Base-by-base conservation (phyloP, 2,888 invertebrate species). In the Punctoribates punctum region DNA sequence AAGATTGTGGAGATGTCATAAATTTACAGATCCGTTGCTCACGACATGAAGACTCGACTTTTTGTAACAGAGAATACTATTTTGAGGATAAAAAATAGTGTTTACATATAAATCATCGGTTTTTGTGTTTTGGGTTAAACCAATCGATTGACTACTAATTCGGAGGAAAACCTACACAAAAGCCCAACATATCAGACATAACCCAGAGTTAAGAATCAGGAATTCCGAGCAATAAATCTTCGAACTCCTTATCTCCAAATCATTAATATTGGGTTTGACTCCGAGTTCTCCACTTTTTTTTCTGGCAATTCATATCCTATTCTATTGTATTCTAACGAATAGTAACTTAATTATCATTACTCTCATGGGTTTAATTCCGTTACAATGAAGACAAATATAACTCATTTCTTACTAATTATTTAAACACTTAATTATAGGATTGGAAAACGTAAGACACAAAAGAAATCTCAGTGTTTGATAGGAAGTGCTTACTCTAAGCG, bases 1-100 rank as follows among this genome's bases (percentile, higher is more conserved):
- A 92, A 72, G 92, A 91, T 83, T 90, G 89, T n/a, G 94, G 90
- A 82, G 90, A 91, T 75, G 94, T 93, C 83, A 76, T 90, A 84
- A 97, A 91, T 83, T 91, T 91, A 87, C 97, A 97, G 83, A 91
- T 91, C 65, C 92, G 86, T 85, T 93, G 92, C 87, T 95, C 94
- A 86, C 96, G 93, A 85, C 97, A 97, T 73, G 92, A 90, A 83
- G 93, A 93, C 80, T 95, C 91, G 82, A 96, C 93, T 75, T 92
- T 92, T 92, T 96, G 94, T 84, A 95, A 83, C 75, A 80, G 70
- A 75, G 75, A 74, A 78, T 81, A 81, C 81, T 81, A 78, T 57
- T 77, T 57, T 11, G 60, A 46, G 80, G 57, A 17, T 46, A 15
- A 51, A 74, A 73, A 46, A 29, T n/a, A 72, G 27, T 62, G 29